These are phyloP conservation scores for Cetonia aurata DNA, from an alignment of 2,888 invertebrate species.

Conservation along the genomic window DNA sequence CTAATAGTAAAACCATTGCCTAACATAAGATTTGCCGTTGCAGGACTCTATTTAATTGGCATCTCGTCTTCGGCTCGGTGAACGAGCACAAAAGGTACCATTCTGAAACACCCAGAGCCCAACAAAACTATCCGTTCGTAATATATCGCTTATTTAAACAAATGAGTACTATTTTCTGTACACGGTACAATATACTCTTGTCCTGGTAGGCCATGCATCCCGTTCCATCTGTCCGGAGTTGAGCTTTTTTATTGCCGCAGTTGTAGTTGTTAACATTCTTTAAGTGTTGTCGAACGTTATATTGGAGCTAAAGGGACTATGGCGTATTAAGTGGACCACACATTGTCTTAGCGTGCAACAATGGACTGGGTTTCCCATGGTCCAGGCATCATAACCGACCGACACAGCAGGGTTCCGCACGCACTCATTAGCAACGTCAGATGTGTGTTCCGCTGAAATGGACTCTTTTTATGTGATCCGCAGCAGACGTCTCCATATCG, in stretches of 20 bases:
- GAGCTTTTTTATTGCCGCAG: constrained; percentile 34
- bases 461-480: constrained; percentile 34
- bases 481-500: constrained; percentile 28
- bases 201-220: constrained; percentile 24
- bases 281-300: constrained; percentile 41
- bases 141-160: constrained; percentile 40
- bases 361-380: constrained; percentile 58
- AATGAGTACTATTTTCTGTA: constrained; percentile 39
- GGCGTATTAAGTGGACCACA: constrained; percentile 61
- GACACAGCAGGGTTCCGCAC: constrained; percentile 63
- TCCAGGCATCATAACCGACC: constrained; percentile 57
- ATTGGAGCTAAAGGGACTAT: constrained; percentile 36
- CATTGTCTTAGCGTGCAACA: constrained; percentile 58
- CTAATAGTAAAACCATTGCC: constrained; percentile 25
- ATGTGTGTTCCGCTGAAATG: constrained; percentile 53
- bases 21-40: constrained; percentile 6
- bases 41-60: constrained; percentile 30
- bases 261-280: constrained; percentile 38
- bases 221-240: constrained; percentile 31
- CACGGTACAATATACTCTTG: constrained; percentile 34
- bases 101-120: constrained; percentile 25
- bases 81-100: constrained; percentile 33
- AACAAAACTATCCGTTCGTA: constrained; percentile 28
- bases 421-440: constrained; percentile 65
- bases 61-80: constrained; percentile 32